Conservation (phyloP, 2,888 invertebrate genomes). For the Pseudoips prasinana region DNA sequence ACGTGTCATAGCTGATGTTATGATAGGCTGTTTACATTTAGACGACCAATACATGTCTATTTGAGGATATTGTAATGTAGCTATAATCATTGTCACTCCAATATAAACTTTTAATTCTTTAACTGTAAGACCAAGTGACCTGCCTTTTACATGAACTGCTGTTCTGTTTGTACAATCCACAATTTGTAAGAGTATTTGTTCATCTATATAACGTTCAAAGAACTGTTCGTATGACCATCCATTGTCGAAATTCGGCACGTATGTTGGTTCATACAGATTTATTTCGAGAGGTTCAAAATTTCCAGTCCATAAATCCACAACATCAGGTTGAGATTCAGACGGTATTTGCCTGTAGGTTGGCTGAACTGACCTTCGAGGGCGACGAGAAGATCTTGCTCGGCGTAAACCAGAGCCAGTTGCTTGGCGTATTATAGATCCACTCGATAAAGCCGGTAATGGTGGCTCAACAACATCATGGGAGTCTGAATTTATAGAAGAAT, state of each 20-base stretch:
- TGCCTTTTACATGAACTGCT: constrained; percentile 5
- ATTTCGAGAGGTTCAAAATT: constrained; percentile 1
- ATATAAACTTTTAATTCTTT: constrained; percentile 8
- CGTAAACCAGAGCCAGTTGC: neutral
- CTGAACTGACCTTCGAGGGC: constrained; percentile 2
- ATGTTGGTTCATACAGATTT: constrained; percentile 2
- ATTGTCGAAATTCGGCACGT: constrained; percentile 1
- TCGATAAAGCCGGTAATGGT: constrained; percentile 1
- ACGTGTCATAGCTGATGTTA: constrained; percentile 8
- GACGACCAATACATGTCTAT: constrained; percentile 11
- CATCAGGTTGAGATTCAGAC: constrained; percentile 1
- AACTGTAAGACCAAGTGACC: constrained; percentile 5
- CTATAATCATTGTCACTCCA: constrained; percentile 11
- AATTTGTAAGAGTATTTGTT: constrained; percentile 3
- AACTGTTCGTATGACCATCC: neutral
- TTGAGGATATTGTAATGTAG: constrained; percentile 7
- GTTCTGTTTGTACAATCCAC: constrained; percentile 5
- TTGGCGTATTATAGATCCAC: neutral
- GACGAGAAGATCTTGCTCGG: neutral
- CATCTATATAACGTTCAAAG: neutral
- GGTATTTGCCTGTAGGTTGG: constrained; percentile 1
- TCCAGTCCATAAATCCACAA: constrained; percentile 1
- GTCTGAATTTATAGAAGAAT: neutral
- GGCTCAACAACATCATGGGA: constrained; percentile 1
- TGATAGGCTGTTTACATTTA: constrained; percentile 10